A percentile compares a stretch with the other conserved stretches of the same genome.
Evolutionary conservation across 2,113 vertebrate genomes (phyloP).

Genomic region (Syrrhaptes paradoxus): DNA sequence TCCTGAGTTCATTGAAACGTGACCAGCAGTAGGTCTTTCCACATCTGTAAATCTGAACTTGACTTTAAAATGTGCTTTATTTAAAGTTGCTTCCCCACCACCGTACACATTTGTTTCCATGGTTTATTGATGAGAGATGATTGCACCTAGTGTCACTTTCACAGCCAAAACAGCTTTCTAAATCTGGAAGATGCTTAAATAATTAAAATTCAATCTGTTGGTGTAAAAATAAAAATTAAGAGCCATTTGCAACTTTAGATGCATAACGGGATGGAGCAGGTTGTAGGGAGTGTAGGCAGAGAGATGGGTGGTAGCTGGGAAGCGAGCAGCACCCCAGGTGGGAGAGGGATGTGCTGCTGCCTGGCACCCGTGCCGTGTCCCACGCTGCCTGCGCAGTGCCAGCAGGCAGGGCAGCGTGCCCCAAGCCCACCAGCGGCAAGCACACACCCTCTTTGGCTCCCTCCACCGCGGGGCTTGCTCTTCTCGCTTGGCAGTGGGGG

Average conservation of each 20-base stretch:
- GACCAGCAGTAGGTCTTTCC: not conserved
- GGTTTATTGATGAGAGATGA: conserved; percentile 53
- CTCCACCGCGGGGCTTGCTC: not conserved
- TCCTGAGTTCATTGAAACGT: not conserved
- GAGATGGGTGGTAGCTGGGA: not conserved
- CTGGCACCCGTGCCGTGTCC: accelerated
- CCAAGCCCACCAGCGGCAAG: not conserved
- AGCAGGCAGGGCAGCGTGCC: not conserved
- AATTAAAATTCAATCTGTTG: conserved; percentile 41
- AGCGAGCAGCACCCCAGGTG: accelerated
- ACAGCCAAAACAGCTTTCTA: conserved; percentile 54
- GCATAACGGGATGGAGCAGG: not conserved
- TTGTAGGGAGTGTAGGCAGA: not conserved
- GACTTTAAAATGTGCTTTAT: conserved; percentile 8
- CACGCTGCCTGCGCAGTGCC: not conserved
- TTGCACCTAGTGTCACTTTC: not conserved
- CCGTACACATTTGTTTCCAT: not conserved
- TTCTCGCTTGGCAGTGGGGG: not conserved
- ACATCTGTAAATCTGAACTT: not conserved
- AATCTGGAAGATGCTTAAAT: conserved; percentile 57
- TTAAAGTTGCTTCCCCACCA: not conserved
- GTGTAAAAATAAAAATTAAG: conserved; percentile 14
- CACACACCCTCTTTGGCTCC: accelerated
- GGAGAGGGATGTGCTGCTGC: not conserved
- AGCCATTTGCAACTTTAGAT: not conserved